Conservation (phyloP, 2,797 vertebrate genomes). For the Sebastes cheni region DNA sequence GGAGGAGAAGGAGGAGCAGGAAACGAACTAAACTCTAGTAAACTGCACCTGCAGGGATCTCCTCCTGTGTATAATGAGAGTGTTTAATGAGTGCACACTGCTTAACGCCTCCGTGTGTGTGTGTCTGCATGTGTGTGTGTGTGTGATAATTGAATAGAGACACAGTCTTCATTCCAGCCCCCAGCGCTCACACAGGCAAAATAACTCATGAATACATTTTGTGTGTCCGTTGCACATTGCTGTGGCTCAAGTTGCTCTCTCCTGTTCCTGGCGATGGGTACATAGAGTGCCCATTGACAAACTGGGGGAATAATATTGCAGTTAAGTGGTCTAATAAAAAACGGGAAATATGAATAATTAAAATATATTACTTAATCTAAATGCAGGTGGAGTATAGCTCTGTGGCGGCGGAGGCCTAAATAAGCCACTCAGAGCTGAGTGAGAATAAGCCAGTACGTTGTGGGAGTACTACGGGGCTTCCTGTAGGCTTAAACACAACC, state of each 20-base stretch:
- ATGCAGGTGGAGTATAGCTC: constrained; percentile 55
- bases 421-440: constrained; percentile 24
- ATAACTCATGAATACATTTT: constrained; percentile 77
- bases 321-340: constrained; percentile 69
- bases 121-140: neutral
- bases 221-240: constrained; percentile 49
- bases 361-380: constrained; percentile 72
- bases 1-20: constrained; percentile 62
- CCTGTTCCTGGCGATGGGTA: constrained; percentile 26
- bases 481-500: neutral
- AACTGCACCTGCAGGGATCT: constrained; percentile 81
- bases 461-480: constrained; percentile 8
- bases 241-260: constrained; percentile 65
- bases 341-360: constrained; percentile 76
- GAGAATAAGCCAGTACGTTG: constrained; percentile 1
- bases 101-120: constrained; percentile 65
- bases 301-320: constrained; percentile 61
- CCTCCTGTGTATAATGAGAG: constrained; percentile 82
- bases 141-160: constrained; percentile 82
- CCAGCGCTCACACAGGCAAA: constrained; percentile 59
- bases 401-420: constrained; percentile 32
- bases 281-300: constrained; percentile 54
- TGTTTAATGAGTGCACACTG: constrained; percentile 83
- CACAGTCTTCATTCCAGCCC: constrained; percentile 70
- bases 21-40: constrained; percentile 77